Base-by-base conservation (phyloP, 1,140 invertebrate genomes). In the Calephelis virginiensis region DNA sequence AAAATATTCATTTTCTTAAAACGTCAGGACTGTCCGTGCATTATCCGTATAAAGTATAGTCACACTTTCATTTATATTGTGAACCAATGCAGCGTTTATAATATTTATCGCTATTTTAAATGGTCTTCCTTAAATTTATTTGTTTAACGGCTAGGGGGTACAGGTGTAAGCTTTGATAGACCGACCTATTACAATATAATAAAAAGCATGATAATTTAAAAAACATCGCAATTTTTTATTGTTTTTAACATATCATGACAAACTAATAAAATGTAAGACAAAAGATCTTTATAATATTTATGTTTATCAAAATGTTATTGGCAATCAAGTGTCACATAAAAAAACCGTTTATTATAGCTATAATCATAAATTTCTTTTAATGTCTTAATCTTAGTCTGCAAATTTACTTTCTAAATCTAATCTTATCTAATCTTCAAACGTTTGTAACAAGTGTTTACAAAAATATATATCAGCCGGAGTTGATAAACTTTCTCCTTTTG, bases 61-160 rank as follows among this genome's bases (percentile, higher is more conserved):
- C 70, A 82, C 77, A 68, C 74, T 77, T 66, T n/a, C 17, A 60
- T 71, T 62, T 71, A 67, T 77, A 82, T 81, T 82, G 73, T 73
- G 67, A 71, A 77, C 73, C 67, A 71, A 71, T 77, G 78, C 80
- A 73, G 75, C 75, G 76, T 82, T 85, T 87, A 84, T 82, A 87
- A 87, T 87, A 90, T 86, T 89, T 86, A 90, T 89, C 77, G 75
- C 76, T 67, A 72, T 68, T 75, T 76, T 83, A 82, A 81, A 82
- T 73, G 77, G 63, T 76, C 61, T 79, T 83, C 83, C 82, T 78
- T 77, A 28, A 56, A 78, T 77, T 80, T 88, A 86, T 90, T 90
- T 88, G 80, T 79, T 85, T 88, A 84, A 79, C 79, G 76, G 77
- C 76, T 70, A 80, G 14, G 78, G 81, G 80, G 78, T 77, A 82